Base-by-base conservation (phyloP, 2,797 vertebrate genomes). In the Echeneis naucrates region DNA sequence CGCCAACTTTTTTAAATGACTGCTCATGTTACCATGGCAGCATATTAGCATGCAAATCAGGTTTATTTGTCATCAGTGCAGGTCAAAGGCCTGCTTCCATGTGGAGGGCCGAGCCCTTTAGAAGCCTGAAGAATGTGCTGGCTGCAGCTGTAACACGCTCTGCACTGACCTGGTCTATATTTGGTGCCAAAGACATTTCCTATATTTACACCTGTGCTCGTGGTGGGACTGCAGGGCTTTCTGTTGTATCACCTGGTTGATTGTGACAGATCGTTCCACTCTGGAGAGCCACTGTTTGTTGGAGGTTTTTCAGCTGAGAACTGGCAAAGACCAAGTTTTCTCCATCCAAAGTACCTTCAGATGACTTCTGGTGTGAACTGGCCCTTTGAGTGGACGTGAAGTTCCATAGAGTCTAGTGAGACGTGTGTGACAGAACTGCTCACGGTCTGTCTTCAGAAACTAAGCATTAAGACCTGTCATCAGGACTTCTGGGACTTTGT, bases 171-270 rank as follows among this genome's bases (percentile, higher is more conserved):
- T n/a, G n/a, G 7, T n/a, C 89, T 91, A 81, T 91, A 85, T 92
- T 83, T 90, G 86, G 88, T 52, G 66, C 5, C 50, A 24, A 48
- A 64, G 17, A 27, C 75, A 32, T 53, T 55, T 14, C 68, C 87
- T 87, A 86, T 81, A 87, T 89, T 68, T 89, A 83, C 75, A 53
- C 61, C 58, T 65, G 24, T 76, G 47, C 75, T 42, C 11, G 3
- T 1, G 73, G 81, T 77, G 85, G 84, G 64, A 51, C n/a, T n/a
- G n/a, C 69, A 62, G 72, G 76, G 69, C 81, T 23, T 26, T 52
- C 47, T 53, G 69, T 45, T 38, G 44, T 48, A 40, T 72, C 48
- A 27, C 3, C 45, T 40, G 38, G 52, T 65, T 69, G 59, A 67
- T 27, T n/a, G n/a, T n/a, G n/a, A n/a, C n/a, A n/a, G n/a, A n/a